These are phyloP conservation scores for Athene noctua DNA, from an alignment of 2,113 vertebrate genomes.

Conservation along the genomic window DNA sequence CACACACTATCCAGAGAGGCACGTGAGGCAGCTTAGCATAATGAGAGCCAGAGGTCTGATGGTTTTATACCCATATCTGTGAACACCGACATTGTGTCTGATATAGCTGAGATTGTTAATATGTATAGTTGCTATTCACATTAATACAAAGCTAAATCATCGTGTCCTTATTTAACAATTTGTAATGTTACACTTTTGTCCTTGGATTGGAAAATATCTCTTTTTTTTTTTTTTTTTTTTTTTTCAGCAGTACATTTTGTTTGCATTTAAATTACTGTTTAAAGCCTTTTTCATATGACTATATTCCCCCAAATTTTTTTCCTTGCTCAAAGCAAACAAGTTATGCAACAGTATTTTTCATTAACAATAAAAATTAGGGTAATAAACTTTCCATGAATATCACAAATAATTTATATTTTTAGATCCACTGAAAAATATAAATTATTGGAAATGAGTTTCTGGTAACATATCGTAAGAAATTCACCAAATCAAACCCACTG, in stretches of 20 bases:
- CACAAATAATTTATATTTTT: not conserved
- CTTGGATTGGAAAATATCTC: not conserved
- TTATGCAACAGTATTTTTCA: not conserved
- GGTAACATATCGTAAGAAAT: not conserved
- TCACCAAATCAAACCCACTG: not conserved
- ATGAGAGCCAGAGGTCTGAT: not conserved
- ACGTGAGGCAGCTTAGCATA: not conserved
- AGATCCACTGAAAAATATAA: not conserved
- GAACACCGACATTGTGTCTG: not conserved
- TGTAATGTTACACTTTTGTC: not conserved
- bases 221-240: not conserved
- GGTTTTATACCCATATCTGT: not conserved
- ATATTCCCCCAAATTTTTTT: not conserved
- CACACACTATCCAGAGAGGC: not conserved
- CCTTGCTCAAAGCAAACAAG: not conserved
- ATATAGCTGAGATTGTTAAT: not conserved
- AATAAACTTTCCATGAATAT: not conserved
- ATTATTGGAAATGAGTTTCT: not conserved
- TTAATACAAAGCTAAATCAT: not conserved
- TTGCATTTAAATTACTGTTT: not conserved
- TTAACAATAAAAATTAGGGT: not conserved
- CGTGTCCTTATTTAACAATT: not conserved
- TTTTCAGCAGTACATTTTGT: not conserved
- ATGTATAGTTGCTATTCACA: not conserved
- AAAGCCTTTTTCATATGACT: not conserved